These are phyloP conservation scores for Drosophila obscura DNA, from an alignment of 1,140 invertebrate species.

Conservation along the genomic window DNA sequence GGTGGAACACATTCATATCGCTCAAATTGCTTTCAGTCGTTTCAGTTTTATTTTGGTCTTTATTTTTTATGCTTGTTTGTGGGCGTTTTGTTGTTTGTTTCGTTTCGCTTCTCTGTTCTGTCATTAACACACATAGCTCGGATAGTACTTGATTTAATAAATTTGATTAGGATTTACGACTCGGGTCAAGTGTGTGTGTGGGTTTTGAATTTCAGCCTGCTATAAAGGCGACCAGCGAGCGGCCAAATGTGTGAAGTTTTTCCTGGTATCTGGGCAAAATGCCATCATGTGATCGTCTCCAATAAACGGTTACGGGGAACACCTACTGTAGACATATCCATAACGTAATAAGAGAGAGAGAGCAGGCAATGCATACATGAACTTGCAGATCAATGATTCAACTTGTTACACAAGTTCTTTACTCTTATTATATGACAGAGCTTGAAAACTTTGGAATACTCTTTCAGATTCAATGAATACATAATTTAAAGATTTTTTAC, in stretches of 20 bases:
- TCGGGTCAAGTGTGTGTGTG: slow-evolving; percentile 25
- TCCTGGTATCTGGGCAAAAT: neutral
- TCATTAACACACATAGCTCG: slow-evolving; percentile 60
- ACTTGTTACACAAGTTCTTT: too few relatives aligned
- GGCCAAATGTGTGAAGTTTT: neutral
- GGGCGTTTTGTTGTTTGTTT: slow-evolving; percentile 26
- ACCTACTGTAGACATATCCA: too few relatives aligned
- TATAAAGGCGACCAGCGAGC: slow-evolving; percentile 13
- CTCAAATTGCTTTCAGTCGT: slow-evolving; percentile 44
- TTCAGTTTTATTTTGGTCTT: slow-evolving; percentile 26
- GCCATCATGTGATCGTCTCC: slow-evolving; percentile 27
- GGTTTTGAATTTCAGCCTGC: slow-evolving; percentile 40
- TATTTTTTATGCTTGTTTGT: neutral
- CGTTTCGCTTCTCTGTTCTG: slow-evolving; percentile 46
- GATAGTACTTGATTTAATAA: slow-evolving; percentile 76
- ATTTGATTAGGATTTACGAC: slow-evolving; percentile 77
- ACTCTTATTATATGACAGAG: too few relatives aligned
- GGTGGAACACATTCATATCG: slow-evolving; percentile 23
- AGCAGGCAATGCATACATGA: too few relatives aligned
- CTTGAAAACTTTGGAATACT: too few relatives aligned
- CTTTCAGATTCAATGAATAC: too few relatives aligned
- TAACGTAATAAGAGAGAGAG: too few relatives aligned
- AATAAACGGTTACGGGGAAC: neutral
- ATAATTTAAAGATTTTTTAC: too few relatives aligned
- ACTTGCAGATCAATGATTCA: too few relatives aligned